Evolutionary conservation across 2,888 invertebrate genomes (phyloP).

Genomic region (Dioctria linearis): DNA sequence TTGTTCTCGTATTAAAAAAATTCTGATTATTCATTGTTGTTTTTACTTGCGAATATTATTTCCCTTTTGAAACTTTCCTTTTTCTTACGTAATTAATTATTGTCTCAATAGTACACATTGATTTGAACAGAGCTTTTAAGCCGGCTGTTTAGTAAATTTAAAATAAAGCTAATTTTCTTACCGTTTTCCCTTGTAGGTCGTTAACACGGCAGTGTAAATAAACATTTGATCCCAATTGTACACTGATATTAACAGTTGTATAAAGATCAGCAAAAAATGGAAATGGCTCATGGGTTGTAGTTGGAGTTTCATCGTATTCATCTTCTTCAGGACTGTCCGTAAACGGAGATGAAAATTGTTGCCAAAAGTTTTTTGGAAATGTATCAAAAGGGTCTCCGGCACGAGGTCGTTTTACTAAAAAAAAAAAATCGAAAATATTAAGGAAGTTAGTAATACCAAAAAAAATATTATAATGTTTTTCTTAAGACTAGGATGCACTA

Average conservation of each 20-base stretch:
- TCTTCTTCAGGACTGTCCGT: slow-evolving; percentile 71
- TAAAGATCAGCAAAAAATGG: slow-evolving; percentile 81
- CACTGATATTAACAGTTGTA: slow-evolving; percentile 77
- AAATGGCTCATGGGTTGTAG: slow-evolving; percentile 78
- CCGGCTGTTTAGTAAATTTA: background rate
- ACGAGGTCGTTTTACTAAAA: slow-evolving; percentile 68
- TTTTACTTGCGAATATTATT: too few relatives aligned
- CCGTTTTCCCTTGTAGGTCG: slow-evolving; percentile 80
- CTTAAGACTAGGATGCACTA: too few relatives aligned
- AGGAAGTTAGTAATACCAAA: too few relatives aligned
- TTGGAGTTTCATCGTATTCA: slow-evolving; percentile 68
- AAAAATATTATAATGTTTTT: too few relatives aligned
- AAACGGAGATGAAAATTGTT: slow-evolving; percentile 71
- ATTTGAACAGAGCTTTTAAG: too few relatives aligned
- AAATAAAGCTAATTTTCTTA: slow-evolving; percentile 65
- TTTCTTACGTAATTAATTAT: too few relatives aligned
- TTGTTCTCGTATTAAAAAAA: too few relatives aligned
- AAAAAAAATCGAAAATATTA: too few relatives aligned
- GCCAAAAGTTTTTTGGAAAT: slow-evolving; percentile 71
- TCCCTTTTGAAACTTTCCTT: too few relatives aligned
- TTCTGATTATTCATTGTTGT: too few relatives aligned
- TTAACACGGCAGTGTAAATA: slow-evolving; percentile 79
- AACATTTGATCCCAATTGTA: slow-evolving; percentile 77
- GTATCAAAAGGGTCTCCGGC: slow-evolving; percentile 71
- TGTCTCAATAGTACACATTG: too few relatives aligned